Evolutionary conservation across 2,113 vertebrate genomes (phyloP), one percentile per base, ranked within the genome.

Genomic region (Paedocypris sp.): DNA sequence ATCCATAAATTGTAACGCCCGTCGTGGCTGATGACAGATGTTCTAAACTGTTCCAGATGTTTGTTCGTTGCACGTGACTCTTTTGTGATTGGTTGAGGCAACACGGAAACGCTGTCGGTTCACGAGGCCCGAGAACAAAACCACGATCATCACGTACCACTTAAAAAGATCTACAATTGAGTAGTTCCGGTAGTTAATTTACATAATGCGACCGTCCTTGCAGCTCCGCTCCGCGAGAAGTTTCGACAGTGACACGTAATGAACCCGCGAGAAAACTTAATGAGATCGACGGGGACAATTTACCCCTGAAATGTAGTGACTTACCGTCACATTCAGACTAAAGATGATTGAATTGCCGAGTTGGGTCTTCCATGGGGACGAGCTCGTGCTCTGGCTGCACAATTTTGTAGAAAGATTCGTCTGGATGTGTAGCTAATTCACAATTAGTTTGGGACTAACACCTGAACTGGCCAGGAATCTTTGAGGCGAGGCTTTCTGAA

Each of bases 121-220:
- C n/a, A n/a, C n/a, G n/a, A n/a, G n/a, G n/a, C n/a, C n/a, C n/a
- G n/a, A n/a, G n/a, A n/a, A n/a, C n/a, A n/a, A n/a, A n/a, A n/a
- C n/a, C n/a, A n/a, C n/a, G n/a, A n/a, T n/a, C n/a, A n/a, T n/a
- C n/a, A n/a, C n/a, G n/a, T n/a, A n/a, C n/a, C n/a, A n/a, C n/a
- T n/a, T n/a, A n/a, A n/a, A n/a, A n/a, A n/a, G n/a, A n/a, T n/a
- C n/a, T n/a, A n/a, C n/a, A n/a, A n/a, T n/a, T n/a, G n/a, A n/a
- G n/a, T 51, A 51, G 18, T 2, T 2, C 2, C 3, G 1, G n/a
- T n/a, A n/a, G n/a, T n/a, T 33, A 4, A 32, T 57, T 39, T 57
- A 41, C 53, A 57, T 57, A 57, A 43, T 57, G 26, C 32, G 53
- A 29, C 26, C 11, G 39, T 57, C 53, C 39, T 57, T 57, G 38